phyloP scores from a whole-genome alignment of 2,797 vertebrate genomes.

The Rhinogobio ventralis region DNA sequence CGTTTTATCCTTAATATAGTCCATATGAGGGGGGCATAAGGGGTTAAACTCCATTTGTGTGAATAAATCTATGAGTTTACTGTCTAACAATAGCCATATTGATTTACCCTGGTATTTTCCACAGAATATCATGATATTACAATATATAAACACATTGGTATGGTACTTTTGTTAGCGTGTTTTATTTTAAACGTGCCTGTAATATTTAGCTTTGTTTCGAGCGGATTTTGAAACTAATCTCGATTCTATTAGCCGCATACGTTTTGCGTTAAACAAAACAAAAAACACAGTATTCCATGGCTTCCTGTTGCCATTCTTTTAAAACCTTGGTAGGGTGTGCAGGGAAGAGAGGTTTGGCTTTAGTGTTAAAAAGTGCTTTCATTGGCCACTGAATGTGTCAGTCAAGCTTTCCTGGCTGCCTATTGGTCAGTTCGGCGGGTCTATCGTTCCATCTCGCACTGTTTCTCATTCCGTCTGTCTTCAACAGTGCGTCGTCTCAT shows the following conservation, averaged over 20 bases:
- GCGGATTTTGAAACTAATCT: background rate
- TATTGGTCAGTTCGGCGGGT: slow-evolving; percentile 75
- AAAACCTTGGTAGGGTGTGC: slow-evolving; percentile 59
- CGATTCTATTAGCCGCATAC: background rate
- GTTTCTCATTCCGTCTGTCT: slow-evolving; percentile 53
- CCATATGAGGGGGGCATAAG: too few species aligned
- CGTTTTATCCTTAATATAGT: too few species aligned
- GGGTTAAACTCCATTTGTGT: too few species aligned
- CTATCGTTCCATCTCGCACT: slow-evolving; percentile 83
- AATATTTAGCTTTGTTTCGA: background rate
- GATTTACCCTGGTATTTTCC: background rate
- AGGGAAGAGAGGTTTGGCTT: slow-evolving; percentile 57
- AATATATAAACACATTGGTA: background rate
- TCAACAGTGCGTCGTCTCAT: slow-evolving; percentile 68
- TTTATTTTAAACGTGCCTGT: background rate
- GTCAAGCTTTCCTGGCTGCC: slow-evolving; percentile 62
- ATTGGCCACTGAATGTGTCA: slow-evolving; percentile 68
- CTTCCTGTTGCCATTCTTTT: slow-evolving; percentile 62
- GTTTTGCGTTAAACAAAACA: slow-evolving; percentile 42
- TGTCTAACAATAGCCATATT: background rate
- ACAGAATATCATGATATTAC: background rate
- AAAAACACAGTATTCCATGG: slow-evolving; percentile 43
- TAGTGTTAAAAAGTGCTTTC: background rate
- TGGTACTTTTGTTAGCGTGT: background rate
- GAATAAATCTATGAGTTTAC: too few species aligned